phyloP scores from a whole-genome alignment of 2,113 vertebrate genomes.

The Nesogale talazaci region DNA sequence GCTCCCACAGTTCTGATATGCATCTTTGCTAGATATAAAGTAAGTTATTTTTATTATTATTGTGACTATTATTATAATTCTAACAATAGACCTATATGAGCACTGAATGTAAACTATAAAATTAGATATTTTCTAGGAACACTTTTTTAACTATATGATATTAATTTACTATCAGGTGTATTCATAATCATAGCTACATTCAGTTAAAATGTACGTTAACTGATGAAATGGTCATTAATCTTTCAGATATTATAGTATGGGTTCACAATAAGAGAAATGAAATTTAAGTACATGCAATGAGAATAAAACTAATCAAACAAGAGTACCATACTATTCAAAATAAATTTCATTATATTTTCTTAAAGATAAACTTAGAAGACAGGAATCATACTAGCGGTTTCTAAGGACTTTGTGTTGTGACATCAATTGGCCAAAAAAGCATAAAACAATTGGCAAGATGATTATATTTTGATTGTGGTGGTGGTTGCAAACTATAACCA shows the following conservation, averaged over 20 bases:
- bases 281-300: background rate
- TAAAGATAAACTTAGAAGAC: background rate
- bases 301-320: background rate
- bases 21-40: background rate
- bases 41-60: background rate
- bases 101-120: background rate
- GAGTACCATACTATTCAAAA: background rate
- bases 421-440: background rate
- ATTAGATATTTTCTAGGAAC: background rate
- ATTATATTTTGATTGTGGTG: background rate
- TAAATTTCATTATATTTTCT: background rate
- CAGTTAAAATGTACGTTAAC: background rate
- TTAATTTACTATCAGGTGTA: background rate
- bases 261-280: background rate
- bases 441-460: background rate
- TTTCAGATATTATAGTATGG: too few relatives aligned
- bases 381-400: background rate
- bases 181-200: slow-evolving; percentile 16
- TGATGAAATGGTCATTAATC: background rate
- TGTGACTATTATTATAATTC: too few relatives aligned
- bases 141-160: background rate
- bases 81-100: background rate
- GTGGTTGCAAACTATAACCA: background rate
- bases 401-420: background rate
- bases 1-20: background rate